phyloP scores from a whole-genome alignment of 2,888 invertebrate species.

The Trichogramma dendrolimi region DNA sequence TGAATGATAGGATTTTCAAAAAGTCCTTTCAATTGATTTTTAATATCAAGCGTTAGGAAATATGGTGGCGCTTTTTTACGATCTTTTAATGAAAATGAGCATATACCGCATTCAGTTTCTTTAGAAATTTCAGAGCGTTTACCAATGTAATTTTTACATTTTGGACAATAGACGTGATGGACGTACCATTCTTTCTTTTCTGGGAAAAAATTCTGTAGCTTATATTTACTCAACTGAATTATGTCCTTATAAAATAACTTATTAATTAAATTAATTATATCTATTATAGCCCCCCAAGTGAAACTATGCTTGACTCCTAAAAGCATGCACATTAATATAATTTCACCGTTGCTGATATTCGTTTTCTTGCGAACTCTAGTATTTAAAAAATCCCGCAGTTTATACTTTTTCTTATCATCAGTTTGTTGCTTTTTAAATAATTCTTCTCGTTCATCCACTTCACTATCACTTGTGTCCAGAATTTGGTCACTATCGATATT shows the following conservation, averaged over 20 bases:
- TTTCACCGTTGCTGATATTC: slow-evolving; percentile 12
- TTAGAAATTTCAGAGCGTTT: background rate
- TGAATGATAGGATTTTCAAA: background rate
- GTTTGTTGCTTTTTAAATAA: background rate
- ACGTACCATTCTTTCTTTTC: slow-evolving; percentile 6
- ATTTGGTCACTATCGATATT: background rate
- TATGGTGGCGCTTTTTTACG: background rate
- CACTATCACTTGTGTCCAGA: background rate
- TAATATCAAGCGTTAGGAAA: background rate
- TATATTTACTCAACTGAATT: slow-evolving; percentile 13
- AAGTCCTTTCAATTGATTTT: background rate
- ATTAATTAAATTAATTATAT: slow-evolving; percentile 17
- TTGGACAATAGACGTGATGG: slow-evolving; percentile 16
- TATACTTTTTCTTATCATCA: background rate
- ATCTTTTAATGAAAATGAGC: no score
- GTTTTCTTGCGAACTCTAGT: slow-evolving; percentile 7
- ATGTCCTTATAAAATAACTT: slow-evolving; percentile 13
- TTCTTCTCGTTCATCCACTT: background rate
- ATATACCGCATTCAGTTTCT: no score
- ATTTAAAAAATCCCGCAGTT: slow-evolving; percentile 6
- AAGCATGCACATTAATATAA: slow-evolving; percentile 16
- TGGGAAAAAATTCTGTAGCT: slow-evolving; percentile 8
- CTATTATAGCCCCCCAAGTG: slow-evolving; percentile 15
- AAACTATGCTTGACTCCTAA: slow-evolving; percentile 10
- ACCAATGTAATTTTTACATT: slow-evolving; percentile 8